Base-by-base conservation (phyloP, 1,140 invertebrate genomes). In the Micrasema longulum region DNA sequence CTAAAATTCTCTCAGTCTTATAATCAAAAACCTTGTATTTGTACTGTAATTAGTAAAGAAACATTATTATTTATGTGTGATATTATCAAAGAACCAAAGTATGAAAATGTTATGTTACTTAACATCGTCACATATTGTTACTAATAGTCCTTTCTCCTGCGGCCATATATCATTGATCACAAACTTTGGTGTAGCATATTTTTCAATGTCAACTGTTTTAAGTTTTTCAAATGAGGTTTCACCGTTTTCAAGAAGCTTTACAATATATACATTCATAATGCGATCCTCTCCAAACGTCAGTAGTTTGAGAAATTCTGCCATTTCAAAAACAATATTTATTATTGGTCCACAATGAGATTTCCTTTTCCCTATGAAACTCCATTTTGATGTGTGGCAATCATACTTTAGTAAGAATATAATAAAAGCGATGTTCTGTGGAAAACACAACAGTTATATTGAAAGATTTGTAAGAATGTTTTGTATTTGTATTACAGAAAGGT, bases 221-320 rank as follows among this genome's bases (percentile, higher is more conserved):
- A 71, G 45, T 81, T 81, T 1, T 76, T 55, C 0, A 83, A 78
- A 53, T 81, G 79, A 38, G 83, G 68, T 55, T 76, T 79, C 22
- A 78, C 78, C 18, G 81, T 77, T 14, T 76, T 84, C 82, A 86
- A 88, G n/a, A 82, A 79, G 41, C 11, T 84, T 83, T 41, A 92
- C 81, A 74, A 91, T 87, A 77, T 93, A 93, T 80, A 92, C 90
- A 12, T 92, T 86, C 80, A 93, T 78, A n/a, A 86, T 78, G n/a
- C 85, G 73, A 75, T 91, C 90, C 26, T 82, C 77, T 1, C 88
- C 89, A n/a, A 91, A 76, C 0, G 89, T 88, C 22, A 88, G 79
- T 0, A 91, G 76, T 20, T 84, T 83, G 23, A 83, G 84, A 11
- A 77, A 77, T 1, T 76, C 77, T 36, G 71, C 38, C 75, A 80